phyloP scores from a whole-genome alignment of 1,140 invertebrate species.

The Venturia canescens region DNA sequence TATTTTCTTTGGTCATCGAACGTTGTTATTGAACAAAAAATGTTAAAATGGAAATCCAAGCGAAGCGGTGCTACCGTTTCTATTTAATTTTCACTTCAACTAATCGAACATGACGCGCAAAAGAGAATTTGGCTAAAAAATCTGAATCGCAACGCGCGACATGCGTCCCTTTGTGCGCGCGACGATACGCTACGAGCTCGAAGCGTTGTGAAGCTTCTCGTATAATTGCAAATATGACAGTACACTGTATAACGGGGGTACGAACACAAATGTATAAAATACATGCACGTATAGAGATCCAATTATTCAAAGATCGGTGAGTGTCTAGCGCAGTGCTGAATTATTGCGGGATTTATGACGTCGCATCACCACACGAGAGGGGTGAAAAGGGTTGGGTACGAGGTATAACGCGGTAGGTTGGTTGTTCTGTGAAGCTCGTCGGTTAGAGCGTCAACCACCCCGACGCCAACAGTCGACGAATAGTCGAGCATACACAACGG shows the following conservation, averaged over 20 bases:
- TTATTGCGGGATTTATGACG: conserved; percentile 56
- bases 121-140: too few species aligned
- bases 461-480: conserved; percentile 41
- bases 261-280: conserved; percentile 12
- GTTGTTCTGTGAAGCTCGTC: conserved; percentile 18
- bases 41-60: too few species aligned
- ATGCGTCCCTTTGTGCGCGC: neutral
- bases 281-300: conserved; percentile 25
- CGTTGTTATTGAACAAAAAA: too few species aligned
- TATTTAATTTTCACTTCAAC: too few species aligned
- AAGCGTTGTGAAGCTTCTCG: neutral
- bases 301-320: conserved; percentile 55
- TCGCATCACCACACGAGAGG: conserved; percentile 46
- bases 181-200: neutral
- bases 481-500: conserved; percentile 35
- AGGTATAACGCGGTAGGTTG: neutral
- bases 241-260: conserved; percentile 6
- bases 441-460: conserved; percentile 40
- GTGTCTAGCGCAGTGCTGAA: conserved; percentile 57
- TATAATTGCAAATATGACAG: conserved; percentile 36
- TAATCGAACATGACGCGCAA: too few species aligned
- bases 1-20: too few species aligned
- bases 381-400: neutral
- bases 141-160: neutral
- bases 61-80: too few species aligned